Evolutionary conservation across 2,113 vertebrate genomes (phyloP).

Genomic region (Steatornis caripensis): DNA sequence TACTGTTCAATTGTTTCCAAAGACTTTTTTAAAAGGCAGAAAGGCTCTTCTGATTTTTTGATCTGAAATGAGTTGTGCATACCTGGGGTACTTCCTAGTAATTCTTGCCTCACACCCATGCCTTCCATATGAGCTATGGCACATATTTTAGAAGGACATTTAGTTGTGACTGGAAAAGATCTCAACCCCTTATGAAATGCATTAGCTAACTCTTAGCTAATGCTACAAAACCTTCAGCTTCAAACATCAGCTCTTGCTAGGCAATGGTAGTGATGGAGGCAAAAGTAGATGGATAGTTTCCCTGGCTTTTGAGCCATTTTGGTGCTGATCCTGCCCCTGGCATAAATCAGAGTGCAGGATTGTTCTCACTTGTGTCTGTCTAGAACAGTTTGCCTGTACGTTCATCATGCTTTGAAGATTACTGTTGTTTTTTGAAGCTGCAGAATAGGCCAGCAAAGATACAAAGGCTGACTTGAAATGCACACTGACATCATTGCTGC

Average conservation of each 20-base stretch:
- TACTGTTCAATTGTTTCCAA: neutral
- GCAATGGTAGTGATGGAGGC: neutral
- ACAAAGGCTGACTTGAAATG: neutral
- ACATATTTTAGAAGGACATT: neutral
- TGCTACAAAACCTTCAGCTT: neutral
- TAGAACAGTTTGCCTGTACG: fast-evolving
- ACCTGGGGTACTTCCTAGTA: neutral
- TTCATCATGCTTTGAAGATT: neutral
- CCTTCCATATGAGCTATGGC: neutral
- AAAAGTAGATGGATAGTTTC: neutral
- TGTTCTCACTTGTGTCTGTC: neutral
- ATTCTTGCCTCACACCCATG: neutral
- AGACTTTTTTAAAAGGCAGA: neutral
- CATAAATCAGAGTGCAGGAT: neutral
- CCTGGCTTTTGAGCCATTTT: neutral
- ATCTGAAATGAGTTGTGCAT: neutral
- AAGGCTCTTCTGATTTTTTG: neutral
- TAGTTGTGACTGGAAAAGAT: neutral
- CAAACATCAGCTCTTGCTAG: neutral
- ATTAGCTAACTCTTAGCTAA: neutral
- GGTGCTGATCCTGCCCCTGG: neutral
- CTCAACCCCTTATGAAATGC: neutral
- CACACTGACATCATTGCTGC: neutral
- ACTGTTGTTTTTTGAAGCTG: neutral
- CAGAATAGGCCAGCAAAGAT: neutral